Conservation (phyloP, 2,113 vertebrate genomes). For the Mellivora capensis region DNA sequence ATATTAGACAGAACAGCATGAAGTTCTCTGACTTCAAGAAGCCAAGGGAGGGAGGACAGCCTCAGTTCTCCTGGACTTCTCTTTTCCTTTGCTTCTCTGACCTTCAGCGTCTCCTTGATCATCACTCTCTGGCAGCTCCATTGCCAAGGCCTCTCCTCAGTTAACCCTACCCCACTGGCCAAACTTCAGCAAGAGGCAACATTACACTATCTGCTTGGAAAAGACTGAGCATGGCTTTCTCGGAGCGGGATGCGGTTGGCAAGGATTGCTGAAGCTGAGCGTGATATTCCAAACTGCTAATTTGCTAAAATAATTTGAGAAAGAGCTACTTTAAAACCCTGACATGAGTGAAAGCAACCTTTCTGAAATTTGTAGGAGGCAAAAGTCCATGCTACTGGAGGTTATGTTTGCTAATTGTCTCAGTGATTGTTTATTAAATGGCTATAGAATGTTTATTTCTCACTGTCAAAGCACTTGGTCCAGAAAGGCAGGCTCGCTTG, state of each 20-base stretch:
- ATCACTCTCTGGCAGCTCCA: neutral
- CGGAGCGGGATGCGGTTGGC: constrained; percentile 49
- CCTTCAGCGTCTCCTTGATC: neutral
- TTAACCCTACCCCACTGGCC: neutral
- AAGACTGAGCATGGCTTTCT: constrained; percentile 20
- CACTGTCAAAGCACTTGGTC: constrained; percentile 37
- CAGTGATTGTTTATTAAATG: constrained; percentile 48
- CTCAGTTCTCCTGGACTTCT: neutral
- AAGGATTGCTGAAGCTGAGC: neutral
- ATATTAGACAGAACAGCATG: neutral
- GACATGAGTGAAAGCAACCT: constrained; percentile 10
- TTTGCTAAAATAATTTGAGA: constrained; percentile 64
- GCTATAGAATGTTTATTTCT: constrained; percentile 38
- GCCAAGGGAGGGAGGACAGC: neutral
- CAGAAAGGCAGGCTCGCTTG: neutral
- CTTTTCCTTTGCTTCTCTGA: neutral
- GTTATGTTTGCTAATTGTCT: constrained; percentile 54
- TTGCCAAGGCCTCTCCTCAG: neutral
- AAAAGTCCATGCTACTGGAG: constrained; percentile 18
- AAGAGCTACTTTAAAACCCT: constrained; percentile 65
- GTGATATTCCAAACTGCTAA: constrained; percentile 63
- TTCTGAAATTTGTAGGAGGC: constrained; percentile 50
- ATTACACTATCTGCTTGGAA: neutral
- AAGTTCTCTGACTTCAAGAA: neutral
- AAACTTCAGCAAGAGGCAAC: constrained; percentile 1